These are phyloP conservation scores for Heteromyza rotundicornis DNA, from an alignment of 2,888 invertebrate species.

Conservation along the genomic window DNA sequence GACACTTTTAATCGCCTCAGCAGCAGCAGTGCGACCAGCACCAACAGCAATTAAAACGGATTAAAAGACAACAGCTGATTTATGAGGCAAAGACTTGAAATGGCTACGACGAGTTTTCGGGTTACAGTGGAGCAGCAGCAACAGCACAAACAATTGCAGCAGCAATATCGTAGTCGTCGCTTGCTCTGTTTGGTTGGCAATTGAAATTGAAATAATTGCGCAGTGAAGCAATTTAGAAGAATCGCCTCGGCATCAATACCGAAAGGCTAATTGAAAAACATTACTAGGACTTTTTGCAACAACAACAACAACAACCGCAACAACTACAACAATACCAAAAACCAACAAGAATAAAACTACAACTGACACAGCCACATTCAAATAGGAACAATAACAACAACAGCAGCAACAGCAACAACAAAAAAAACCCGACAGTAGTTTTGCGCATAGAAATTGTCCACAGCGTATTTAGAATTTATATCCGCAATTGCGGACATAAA, in stretches of 20 bases:
- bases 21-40: conserved; percentile 34
- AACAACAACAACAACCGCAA: conserved; percentile 23
- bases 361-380: conserved; percentile 17
- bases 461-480: conserved; percentile 51
- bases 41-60: conserved; percentile 52
- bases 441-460: conserved; percentile 45
- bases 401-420: background rate
- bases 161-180: background rate
- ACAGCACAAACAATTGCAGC: background rate
- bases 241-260: conserved; percentile 41
- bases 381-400: too few relatives aligned
- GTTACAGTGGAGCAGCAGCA: conserved; percentile 11
- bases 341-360: conserved; percentile 35
- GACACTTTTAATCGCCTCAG: conserved; percentile 41
- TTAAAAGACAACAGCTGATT: conserved; percentile 56
- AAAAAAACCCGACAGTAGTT: too few relatives aligned
- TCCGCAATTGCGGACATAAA: conserved; percentile 52
- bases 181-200: conserved; percentile 33
- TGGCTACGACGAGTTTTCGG: conserved; percentile 45
- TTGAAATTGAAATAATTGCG: conserved; percentile 59
- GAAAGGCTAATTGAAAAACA: conserved; percentile 43
- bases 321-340: too few relatives aligned
- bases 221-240: conserved; percentile 60
- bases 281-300: conserved; percentile 5
- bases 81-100: conserved; percentile 56